Evolutionary conservation across 2,113 vertebrate species (phyloP), one percentile per base, ranked within the genome.

Genomic region (Mastomys natalensis): DNA sequence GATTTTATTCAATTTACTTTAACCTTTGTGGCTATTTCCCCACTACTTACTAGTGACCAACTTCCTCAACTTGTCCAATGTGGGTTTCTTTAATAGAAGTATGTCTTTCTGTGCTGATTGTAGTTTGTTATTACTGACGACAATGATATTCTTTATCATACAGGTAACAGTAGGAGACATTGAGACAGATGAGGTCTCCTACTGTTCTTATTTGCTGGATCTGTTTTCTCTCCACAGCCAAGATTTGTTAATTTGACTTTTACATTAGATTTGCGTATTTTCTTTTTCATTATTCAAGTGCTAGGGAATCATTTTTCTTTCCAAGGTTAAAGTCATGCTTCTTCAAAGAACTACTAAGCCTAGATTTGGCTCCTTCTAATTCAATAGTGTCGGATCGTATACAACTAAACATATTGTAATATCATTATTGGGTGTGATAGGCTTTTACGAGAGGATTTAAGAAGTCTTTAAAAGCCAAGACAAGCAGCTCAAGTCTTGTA

Each of bases 331-430:
- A 48, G 7, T 58, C 24, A 51, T 53, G 4, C 68, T 72, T n/a
- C 89, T 85, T 97, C 26, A 87, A 95, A 94, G 55, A 97, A 96
- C 6, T 68, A 17, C 81, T 11, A 53, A 74, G 15, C 48, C 34
- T 53, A 70, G 7, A 29, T 76, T 90, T 93, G 40, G 40, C 66
- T 96, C 45, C 93, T 97, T 96, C 53, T 84, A 93, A 94, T 85
- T 48, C 26, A 86, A 88, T 26, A 64, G 26, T 72, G 12, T 3
- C 87, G 40, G 43, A 82, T 53, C 22, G 55, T 48, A 90, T 58
- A 82, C 85, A 95, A n/a, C 37, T 55, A 88, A 81, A 62, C 81
- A 76, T 73, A 84, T 87, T 94, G 87, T 40, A 77, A 80, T 68
- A 87, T 85, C 31, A 90, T 89, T 94, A 94, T 37, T 95, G 62